phyloP scores from a whole-genome alignment of 2,797 vertebrate species.

The Chanos chanos region DNA sequence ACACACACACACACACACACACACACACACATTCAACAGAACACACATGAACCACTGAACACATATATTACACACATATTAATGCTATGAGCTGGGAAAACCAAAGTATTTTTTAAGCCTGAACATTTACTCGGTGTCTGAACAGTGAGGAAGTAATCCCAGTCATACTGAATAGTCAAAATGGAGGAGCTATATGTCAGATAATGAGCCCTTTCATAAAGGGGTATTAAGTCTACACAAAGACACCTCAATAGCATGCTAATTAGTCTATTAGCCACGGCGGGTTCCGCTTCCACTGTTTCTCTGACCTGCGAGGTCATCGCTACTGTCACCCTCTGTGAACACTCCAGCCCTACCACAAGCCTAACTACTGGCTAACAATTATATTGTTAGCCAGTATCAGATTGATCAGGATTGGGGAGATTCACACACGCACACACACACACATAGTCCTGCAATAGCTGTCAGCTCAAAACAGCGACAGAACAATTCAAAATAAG shows the following conservation, averaged over 20 bases:
- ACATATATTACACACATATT: conserved; percentile 17
- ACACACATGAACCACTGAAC: conserved; percentile 4
- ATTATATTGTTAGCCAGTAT: too few species aligned
- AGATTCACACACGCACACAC: too few species aligned
- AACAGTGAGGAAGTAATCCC: too few species aligned
- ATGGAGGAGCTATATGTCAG: too few species aligned
- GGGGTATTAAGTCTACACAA: conserved; percentile 68
- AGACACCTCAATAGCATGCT: conserved; percentile 64
- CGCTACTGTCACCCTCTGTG: conserved; percentile 55
- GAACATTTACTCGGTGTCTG: too few species aligned
- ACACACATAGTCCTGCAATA: too few species aligned
- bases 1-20: conserved; percentile 6
- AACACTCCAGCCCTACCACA: conserved; percentile 53
- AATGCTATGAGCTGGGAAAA: not conserved
- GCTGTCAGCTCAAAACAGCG: too few species aligned
- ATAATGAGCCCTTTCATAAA: conserved; percentile 72
- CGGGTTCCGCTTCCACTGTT: conserved; percentile 35
- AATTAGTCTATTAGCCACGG: conserved; percentile 71
- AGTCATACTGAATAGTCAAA: too few species aligned
- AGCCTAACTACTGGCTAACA: too few species aligned
- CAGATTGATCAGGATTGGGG: too few species aligned
- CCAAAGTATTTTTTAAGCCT: not conserved
- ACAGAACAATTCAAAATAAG: too few species aligned
- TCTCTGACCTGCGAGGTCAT: conserved; percentile 50
- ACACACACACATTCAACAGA: conserved; percentile 5